Base-by-base conservation (phyloP, 2,888 invertebrate species). In the Lacanobia oleracea region DNA sequence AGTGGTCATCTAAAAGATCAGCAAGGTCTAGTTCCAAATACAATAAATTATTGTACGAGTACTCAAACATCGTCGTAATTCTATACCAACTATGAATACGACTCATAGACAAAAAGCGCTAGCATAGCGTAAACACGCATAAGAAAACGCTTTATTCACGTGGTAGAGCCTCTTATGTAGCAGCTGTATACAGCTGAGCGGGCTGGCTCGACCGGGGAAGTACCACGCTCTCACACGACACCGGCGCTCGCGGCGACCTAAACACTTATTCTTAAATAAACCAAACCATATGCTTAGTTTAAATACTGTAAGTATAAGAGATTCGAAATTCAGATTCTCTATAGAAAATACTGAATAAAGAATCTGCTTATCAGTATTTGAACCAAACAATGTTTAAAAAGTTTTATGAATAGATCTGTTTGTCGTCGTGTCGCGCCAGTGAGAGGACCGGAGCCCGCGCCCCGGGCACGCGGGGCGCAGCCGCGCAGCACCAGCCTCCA, bases 161-260 rank as follows among this genome's bases (percentile, higher is more conserved):
- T 75, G 75, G 77, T 80, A 80, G 80, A 75, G 80, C 57, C 62
- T 37, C n/a, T 27, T 27, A 63, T 64, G n/a, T 61, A 56, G 18
- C 43, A 43, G 43, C 43, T 43, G 43, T 14, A 12, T 21, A 10
- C 53, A 65, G 0, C 48, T 12, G 18, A 18, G 4, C 9, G 81
- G 77, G 77, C 77, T 45, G 63, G 77, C 81, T 77, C 77, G 81
- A 54, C 81, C 77, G 77, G 77, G 77, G 77, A 66, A 79, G 77
- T 79, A 79, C 77, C 77, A 61, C 77, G 67, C 77, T 77, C 77
- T 45, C 77, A 80, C 77, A 43, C 33, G 62, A 33, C 33, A 63
- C 63, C 43, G 43, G 43, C 43, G 43, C 14, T 3, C 43, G 43
- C 43, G 43, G 9, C 43, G 14, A 43, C 14, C 14, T 43, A 16